A percentile compares a stretch with the other conserved stretches of the same genome.
Conservation (phyloP, 1,140 invertebrate genomes). For the Brachionus rotundiformis region DNA sequence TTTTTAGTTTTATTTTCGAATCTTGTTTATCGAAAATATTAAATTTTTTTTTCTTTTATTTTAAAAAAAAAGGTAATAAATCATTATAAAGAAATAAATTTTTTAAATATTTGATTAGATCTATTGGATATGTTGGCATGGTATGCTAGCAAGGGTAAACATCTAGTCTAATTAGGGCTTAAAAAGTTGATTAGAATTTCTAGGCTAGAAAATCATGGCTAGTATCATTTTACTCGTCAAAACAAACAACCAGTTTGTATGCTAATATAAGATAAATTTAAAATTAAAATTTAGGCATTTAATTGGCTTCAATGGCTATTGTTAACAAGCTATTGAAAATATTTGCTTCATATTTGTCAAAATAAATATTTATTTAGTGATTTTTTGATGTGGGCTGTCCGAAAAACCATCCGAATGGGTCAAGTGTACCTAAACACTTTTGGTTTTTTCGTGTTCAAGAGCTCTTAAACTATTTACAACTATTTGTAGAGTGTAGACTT, state of each 20-base stretch:
- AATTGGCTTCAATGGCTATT: background rate
- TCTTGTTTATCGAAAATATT: background rate
- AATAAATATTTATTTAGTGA: background rate
- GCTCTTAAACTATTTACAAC: background rate
- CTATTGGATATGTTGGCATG: background rate
- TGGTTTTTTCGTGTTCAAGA: background rate
- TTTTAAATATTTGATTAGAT: background rate
- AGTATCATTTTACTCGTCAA: background rate
- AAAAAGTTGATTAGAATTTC: background rate
- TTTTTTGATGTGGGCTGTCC: background rate
- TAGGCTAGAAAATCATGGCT: background rate
- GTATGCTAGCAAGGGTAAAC: too few relatives aligned
- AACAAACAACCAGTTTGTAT: slow-evolving; percentile 1
- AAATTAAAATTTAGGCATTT: background rate
- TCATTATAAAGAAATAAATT: background rate
- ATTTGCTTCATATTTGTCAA: background rate
- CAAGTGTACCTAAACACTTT: slow-evolving; percentile 12
- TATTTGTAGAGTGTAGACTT: background rate
- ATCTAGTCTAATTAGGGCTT: too few relatives aligned
- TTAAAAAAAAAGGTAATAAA: background rate
- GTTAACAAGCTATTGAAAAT: background rate
- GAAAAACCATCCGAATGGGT: background rate
- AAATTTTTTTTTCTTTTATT: too few relatives aligned
- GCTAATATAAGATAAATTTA: background rate
- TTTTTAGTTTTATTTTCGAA: background rate